Evolutionary conservation across 2,797 vertebrate genomes (phyloP).

Genomic region (Melanotaenia nigrans): DNA sequence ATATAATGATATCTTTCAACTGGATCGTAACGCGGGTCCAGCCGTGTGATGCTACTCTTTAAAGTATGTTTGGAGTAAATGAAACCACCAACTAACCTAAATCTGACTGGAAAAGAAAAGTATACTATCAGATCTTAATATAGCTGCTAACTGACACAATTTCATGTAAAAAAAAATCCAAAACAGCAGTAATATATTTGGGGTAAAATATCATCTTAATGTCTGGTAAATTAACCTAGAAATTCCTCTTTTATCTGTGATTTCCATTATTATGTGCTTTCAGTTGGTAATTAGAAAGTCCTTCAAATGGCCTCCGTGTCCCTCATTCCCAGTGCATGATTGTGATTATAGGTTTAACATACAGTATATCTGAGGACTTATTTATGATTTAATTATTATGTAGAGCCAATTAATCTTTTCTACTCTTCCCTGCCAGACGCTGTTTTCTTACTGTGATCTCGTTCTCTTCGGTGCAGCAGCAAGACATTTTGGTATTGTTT

Average conservation of each 20-base stretch:
- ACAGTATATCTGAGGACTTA: background rate
- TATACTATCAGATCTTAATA: background rate
- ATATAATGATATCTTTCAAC: constrained; percentile 26
- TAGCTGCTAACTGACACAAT: background rate
- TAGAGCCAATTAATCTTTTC: constrained; percentile 5
- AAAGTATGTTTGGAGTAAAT: constrained; percentile 16
- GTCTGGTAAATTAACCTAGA: background rate
- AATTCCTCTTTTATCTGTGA: constrained; percentile 1
- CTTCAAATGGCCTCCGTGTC: constrained; percentile 9
- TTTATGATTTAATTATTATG: constrained; percentile 6
- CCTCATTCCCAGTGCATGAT: background rate
- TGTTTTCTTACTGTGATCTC: background rate
- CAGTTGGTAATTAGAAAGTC: background rate
- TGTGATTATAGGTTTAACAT: constrained; percentile 1
- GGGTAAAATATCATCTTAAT: background rate
- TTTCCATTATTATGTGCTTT: background rate
- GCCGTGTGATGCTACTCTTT: constrained; percentile 8
- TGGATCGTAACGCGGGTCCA: background rate
- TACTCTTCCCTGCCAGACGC: background rate
- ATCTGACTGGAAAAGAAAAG: constrained; percentile 6
- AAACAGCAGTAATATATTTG: constrained; percentile 5
- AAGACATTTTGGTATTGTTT: background rate
- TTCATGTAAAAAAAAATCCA: background rate
- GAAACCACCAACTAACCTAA: background rate
- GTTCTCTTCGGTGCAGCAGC: background rate